Percentiles rank a stretch among this genome's conserved stretches.
Conservation (phyloP, 2,888 invertebrate species). For the Arctia plantaginis region DNA sequence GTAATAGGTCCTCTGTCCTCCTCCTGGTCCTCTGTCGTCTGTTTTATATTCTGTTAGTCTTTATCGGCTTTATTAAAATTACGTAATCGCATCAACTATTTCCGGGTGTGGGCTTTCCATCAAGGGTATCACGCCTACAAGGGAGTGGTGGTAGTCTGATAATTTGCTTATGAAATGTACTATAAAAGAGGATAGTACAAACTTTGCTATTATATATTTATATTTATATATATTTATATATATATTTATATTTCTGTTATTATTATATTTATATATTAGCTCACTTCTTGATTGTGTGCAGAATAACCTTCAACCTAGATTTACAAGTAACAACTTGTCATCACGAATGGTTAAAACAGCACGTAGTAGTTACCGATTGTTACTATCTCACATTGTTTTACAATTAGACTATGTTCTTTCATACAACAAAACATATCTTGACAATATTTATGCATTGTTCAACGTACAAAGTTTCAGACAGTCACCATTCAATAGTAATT, state of each 20-base stretch:
- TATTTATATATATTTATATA: too few species aligned
- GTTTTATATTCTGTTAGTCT: not conserved
- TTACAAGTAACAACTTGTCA: not conserved
- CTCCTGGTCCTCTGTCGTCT: too few species aligned
- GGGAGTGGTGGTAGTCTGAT: not conserved
- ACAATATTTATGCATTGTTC: not conserved
- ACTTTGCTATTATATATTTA: too few species aligned
- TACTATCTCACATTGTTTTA: not conserved
- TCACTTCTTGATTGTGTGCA: not conserved
- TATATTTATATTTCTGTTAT: too few species aligned
- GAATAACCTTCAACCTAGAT: not conserved
- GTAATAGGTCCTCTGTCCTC: too few species aligned
- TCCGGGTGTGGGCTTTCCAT: conserved; percentile 5
- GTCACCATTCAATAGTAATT: not conserved
- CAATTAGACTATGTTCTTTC: not conserved
- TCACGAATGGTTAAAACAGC: not conserved
- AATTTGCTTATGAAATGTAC: not conserved
- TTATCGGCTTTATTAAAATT: conserved; percentile 5
- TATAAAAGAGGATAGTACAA: not conserved
- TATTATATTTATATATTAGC: too few species aligned
- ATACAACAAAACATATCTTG: not conserved
- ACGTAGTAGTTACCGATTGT: not conserved
- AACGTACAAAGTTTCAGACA: not conserved
- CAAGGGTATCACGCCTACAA: conserved; percentile 3
- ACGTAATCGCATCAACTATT: conserved; percentile 1